Evolutionary conservation across 2,888 invertebrate genomes (phyloP).

Genomic region (Trisateles emortualis): DNA sequence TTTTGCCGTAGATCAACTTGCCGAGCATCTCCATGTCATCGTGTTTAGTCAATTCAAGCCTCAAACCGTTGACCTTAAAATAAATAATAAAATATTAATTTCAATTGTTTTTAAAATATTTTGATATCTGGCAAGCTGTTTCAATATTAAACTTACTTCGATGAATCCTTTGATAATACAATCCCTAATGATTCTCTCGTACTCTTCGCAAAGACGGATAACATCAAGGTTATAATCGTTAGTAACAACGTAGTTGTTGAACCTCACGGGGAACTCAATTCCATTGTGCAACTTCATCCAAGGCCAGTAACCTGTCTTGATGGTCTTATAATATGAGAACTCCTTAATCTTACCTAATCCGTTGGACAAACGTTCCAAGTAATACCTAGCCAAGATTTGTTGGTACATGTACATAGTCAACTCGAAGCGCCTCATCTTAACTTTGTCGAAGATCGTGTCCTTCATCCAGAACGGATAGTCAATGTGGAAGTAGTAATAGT

Average conservation of each 20-base stretch:
- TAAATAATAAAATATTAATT: background rate
- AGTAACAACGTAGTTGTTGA: slow-evolving; percentile 73
- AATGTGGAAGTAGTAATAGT: slow-evolving; percentile 88
- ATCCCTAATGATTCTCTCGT: slow-evolving; percentile 86
- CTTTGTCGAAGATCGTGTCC: slow-evolving; percentile 70
- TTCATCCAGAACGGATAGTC: slow-evolving; percentile 89
- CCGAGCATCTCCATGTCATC: slow-evolving; percentile 86
- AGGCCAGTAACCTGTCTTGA: slow-evolving; percentile 86
- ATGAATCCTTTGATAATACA: slow-evolving; percentile 86
- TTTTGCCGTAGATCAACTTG: slow-evolving; percentile 79
- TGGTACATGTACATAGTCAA: slow-evolving; percentile 88
- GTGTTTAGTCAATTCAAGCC: slow-evolving; percentile 69
- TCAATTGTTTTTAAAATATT: background rate
- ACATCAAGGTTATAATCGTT: slow-evolving; percentile 63
- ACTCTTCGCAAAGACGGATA: slow-evolving; percentile 66
- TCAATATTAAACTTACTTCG: slow-evolving; percentile 62
- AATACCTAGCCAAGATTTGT: slow-evolving; percentile 88
- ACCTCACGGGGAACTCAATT: slow-evolving; percentile 82
- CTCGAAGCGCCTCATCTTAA: slow-evolving; percentile 80
- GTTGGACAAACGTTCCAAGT: slow-evolving; percentile 84
- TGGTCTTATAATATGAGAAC: slow-evolving; percentile 77
- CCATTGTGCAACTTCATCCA: slow-evolving; percentile 86
- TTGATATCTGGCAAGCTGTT: no score
- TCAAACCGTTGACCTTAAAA: slow-evolving; percentile 69
- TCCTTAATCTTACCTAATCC: slow-evolving; percentile 76